Percentiles rank a stretch among this genome's conserved stretches.
These are phyloP conservation scores for Drosophila miranda DNA, from an alignment of 1,140 invertebrate genomes.

Conservation along the genomic window DNA sequence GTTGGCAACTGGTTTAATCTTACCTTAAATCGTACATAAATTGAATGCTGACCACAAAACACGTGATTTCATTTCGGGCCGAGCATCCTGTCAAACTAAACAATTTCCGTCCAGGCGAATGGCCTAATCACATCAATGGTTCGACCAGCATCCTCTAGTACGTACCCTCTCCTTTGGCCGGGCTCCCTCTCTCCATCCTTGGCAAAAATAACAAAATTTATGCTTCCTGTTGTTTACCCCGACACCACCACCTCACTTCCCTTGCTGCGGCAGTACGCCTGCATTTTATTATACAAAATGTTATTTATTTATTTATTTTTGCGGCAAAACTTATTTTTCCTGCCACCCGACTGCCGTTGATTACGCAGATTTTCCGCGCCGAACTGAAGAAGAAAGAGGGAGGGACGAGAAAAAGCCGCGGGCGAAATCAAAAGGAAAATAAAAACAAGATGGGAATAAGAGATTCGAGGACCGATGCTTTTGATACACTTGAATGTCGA, in stretches of 20 bases:
- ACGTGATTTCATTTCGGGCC: constrained; percentile 8
- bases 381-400: not conserved
- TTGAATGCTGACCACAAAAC: not conserved
- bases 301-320: constrained; percentile 75
- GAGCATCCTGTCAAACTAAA: constrained; percentile 18
- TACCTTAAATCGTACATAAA: not conserved
- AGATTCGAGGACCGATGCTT: too few relatives aligned
- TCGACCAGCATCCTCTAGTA: constrained; percentile 10
- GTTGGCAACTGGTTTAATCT: not conserved
- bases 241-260: not conserved
- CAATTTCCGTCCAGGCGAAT: constrained; percentile 27
- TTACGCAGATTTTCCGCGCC: constrained; percentile 47
- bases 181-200: constrained; percentile 2
- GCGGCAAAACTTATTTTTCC: constrained; percentile 63
- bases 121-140: constrained; percentile 53
- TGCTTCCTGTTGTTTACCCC: constrained; percentile 63
- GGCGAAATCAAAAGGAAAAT: constrained; percentile 47
- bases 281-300: constrained; percentile 54
- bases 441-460: not conserved
- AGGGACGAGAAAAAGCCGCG: constrained; percentile 17
- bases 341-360: constrained; percentile 31
- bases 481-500: too few relatives aligned
- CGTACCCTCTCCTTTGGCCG: not conserved
- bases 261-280: constrained; percentile 9
- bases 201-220: constrained; percentile 25